Base-by-base conservation (phyloP, 2,888 invertebrate species). In the Lepeophtheirus nordmannii region DNA sequence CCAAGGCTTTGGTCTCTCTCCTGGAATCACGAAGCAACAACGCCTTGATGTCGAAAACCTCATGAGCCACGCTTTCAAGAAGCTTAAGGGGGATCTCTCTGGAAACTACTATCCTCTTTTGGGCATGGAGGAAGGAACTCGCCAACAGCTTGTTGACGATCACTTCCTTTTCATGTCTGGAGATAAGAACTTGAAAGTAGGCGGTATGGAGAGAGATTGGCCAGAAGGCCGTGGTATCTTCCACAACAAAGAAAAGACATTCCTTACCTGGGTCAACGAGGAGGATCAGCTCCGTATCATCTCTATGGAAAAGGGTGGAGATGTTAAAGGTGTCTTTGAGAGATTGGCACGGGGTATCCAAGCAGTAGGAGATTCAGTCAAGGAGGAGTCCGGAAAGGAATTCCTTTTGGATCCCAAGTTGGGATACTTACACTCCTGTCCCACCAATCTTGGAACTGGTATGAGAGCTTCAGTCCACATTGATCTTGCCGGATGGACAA, bases 391-490 rank as follows among this genome's bases (percentile, higher is more conserved):
- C n/a, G 66, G 66, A 46, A 59, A 61, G 39, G 57, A 65, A 10
- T 68, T 70, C 61, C 69, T 69, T 70, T 68, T 76, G 62, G 76
- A 77, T 70, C 74, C 77, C 3, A 74, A 76, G 62, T 73, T 78
- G 66, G 80, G 80, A 38, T 80, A 74, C 73, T 71, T 80, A 69
- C 78, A 78, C 12, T 79, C 78, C 74, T 80, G 80, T 70, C 80
- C 80, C 14, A 78, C 78, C 67, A 80, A 80, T 71, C 72, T 80
- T 68, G 80, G 80, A 14, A 80, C 80, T 57, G 78, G 78, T 56
- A 75, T 80, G 68, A 74, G 79, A 62, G 79, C 78, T 61, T 76
- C 77, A 62, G 80, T 80, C n/a, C 80, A 79, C 73, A 75, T 80
- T 69, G 76, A 74, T 70, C 72, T 80, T 68, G 79, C 79, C 12